Evolutionary conservation across 2,888 invertebrate species (phyloP).

Genomic region (Aphelenchoides bicaudatus): DNA sequence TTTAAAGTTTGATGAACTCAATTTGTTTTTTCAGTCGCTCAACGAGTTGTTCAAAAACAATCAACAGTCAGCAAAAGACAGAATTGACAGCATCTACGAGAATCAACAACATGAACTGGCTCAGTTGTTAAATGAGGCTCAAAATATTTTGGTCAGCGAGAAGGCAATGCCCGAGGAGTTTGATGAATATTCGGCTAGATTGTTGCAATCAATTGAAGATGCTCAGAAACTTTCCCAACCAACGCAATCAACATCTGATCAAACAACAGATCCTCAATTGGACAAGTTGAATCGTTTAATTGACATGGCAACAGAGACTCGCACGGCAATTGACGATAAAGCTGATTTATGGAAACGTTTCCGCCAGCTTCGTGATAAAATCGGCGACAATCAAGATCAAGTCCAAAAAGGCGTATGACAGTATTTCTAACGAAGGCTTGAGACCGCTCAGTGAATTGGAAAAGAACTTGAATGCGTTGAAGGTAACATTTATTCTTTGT

Average conservation of each 20-base stretch:
- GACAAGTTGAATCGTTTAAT: background rate
- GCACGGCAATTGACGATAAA: background rate
- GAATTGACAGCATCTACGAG: slow-evolving; percentile 18
- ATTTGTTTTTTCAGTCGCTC: too few relatives aligned
- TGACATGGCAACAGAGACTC: background rate
- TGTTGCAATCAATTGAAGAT: slow-evolving; percentile 13
- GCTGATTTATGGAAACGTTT: background rate
- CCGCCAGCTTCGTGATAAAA: background rate
- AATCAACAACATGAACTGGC: slow-evolving; percentile 21
- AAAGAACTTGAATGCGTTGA: too few relatives aligned
- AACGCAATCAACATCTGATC: too few relatives aligned
- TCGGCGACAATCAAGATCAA: slow-evolving; percentile 10
- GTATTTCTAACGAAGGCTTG: too few relatives aligned
- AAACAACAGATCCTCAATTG: too few relatives aligned
- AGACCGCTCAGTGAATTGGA: too few relatives aligned
- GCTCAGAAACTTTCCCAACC: slow-evolving; percentile 15
- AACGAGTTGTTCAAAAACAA: slow-evolving; percentile 19
- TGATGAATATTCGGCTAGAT: slow-evolving; percentile 8
- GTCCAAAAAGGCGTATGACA: too few relatives aligned
- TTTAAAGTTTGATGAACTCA: too few relatives aligned
- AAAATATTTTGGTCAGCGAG: slow-evolving; percentile 20
- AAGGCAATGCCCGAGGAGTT: slow-evolving; percentile 21
- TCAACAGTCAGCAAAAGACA: slow-evolving; percentile 16
- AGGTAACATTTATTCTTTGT: too few relatives aligned
- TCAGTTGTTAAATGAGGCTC: slow-evolving; percentile 16